phyloP scores from a whole-genome alignment of 1,140 invertebrate species.

The Latrodectus geometricus region DNA sequence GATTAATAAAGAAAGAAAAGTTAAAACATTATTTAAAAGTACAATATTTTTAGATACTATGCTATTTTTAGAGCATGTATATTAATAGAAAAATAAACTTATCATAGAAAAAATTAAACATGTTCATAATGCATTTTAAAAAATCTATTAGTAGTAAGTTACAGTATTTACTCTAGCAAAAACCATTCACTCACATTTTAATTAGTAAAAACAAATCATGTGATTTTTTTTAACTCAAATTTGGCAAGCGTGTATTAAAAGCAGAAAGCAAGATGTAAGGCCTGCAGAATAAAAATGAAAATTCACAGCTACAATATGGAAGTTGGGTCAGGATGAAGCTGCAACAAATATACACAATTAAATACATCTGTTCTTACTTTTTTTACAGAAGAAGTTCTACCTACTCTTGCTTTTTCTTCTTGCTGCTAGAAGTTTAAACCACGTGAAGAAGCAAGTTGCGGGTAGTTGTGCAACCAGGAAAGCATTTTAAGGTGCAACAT shows the following conservation, averaged over 20 bases:
- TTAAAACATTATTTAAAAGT: no score
- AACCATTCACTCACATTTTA: background rate
- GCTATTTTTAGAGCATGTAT: no score
- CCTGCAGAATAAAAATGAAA: background rate
- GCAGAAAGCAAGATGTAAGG: background rate
- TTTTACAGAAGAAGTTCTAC: conserved; percentile 59
- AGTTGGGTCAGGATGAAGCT: background rate
- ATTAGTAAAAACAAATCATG: background rate
- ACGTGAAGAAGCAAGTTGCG: conserved; percentile 41
- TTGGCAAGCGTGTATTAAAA: no score
- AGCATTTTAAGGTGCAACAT: conserved; percentile 53
- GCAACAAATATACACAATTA: conserved; percentile 15
- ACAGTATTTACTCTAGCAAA: no score
- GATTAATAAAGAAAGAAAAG: no score
- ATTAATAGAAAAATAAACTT: no score
- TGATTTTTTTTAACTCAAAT: background rate
- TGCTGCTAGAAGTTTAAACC: conserved; percentile 32
- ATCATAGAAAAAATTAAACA: no score
- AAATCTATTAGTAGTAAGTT: no score
- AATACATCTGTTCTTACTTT: conserved; percentile 58
- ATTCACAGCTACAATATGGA: no score
- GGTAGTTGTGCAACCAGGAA: conserved; percentile 40
- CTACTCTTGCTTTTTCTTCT: conserved; percentile 58
- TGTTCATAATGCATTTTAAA: no score
- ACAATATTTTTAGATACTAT: no score